phyloP scores from a whole-genome alignment of 2,113 vertebrate species.

The Thamnophis sirtalis region DNA sequence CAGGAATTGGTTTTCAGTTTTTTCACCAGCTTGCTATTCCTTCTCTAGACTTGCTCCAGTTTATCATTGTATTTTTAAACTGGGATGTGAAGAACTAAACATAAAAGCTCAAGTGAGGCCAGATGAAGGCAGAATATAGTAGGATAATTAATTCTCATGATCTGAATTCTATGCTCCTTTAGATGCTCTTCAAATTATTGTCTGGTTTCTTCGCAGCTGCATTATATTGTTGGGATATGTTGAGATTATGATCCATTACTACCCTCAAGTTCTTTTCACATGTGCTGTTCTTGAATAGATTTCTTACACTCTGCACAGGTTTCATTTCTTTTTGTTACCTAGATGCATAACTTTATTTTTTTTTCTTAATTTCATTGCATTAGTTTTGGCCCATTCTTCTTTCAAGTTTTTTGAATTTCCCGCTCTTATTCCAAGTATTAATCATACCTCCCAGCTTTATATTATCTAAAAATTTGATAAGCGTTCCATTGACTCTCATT shows the following conservation, averaged over 20 bases:
- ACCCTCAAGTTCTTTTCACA: neutral
- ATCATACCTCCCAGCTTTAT: neutral
- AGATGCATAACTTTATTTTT: neutral
- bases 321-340: neutral
- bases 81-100: neutral
- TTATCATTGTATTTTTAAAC: neutral
- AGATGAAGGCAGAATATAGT: neutral
- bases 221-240: neutral
- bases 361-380: neutral
- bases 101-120: neutral
- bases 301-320: neutral
- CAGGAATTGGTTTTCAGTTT: neutral
- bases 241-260: neutral
- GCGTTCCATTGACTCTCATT: neutral
- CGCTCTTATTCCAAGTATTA: neutral
- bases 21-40: neutral
- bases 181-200: neutral
- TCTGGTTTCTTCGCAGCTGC: neutral
- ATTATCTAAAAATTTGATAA: neutral
- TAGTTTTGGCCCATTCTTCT: neutral
- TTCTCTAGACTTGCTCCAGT: neutral
- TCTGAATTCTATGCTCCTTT: neutral
- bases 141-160: neutral
- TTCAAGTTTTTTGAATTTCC: neutral
- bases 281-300: neutral